Base-by-base conservation (phyloP, 2,113 vertebrate genomes). In the Pongo abelii region DNA sequence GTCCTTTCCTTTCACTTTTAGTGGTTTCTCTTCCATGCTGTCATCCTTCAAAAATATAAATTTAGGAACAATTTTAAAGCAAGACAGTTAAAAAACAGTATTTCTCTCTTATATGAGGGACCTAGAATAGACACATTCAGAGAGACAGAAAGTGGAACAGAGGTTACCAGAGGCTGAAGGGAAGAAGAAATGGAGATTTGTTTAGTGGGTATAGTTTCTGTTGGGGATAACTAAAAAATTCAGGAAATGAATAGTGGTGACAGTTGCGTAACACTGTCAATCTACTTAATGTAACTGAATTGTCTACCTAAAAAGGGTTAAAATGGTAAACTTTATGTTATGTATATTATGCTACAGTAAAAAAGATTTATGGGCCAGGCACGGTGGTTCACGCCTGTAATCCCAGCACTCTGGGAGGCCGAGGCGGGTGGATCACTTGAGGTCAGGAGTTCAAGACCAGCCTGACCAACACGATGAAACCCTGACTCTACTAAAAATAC, bases 1-100 rank as follows among this genome's bases (percentile, higher is more conserved):
- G 59, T 99, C 99, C 92, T 99, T 99, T 18, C 99, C 98, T 98
- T 99, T 99, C 97, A 99, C 98, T 98, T 99, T 99, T 95, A 99
- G 96, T 0, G 99, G 99, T 95, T 99, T 99, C 87, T 99, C 99
- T 98, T 99, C 99, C 97, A 99, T 97, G 75, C 99, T 98, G 96
- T 99, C 99, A 72, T 99, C 99, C 96, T 99, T 99, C 98, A 99
- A 69, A 97, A 46, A 97, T 0, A 61, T 14, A 86, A 91, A 92
- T 89, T 94, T 27, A 89, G 70, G 79, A 59, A 95, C 9, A 84
- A 93, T 52, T 93, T 94, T 93, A 87, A 89, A 88, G 18, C 40
- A 95, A 97, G 84, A 87, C 17, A 96, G 77, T 94, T 72, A 77
- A 80, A 92, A 85, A 90, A 89, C 18, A 89, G 52, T 46, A 46